Percentiles rank a stretch among this genome's conserved stretches.
Evolutionary conservation across 2,113 vertebrate species (phyloP).

Genomic region (Istiophorus platypterus): DNA sequence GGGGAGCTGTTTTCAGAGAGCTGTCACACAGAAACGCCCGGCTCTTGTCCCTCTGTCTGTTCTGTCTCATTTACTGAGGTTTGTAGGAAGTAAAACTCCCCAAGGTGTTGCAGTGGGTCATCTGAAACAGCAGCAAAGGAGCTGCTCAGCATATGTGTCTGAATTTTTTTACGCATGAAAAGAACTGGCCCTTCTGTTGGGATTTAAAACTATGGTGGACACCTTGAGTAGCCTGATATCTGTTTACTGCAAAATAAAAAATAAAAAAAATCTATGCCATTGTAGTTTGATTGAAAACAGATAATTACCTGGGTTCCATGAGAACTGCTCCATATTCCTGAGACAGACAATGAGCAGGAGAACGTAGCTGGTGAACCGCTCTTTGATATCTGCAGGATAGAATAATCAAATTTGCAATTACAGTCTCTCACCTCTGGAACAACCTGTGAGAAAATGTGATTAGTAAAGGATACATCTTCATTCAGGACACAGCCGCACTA

Average conservation of each 20-base stretch:
- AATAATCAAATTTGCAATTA: background rate
- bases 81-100: background rate
- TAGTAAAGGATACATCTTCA: background rate
- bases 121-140: conserved; percentile 10
- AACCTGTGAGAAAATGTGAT: background rate
- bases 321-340: conserved; percentile 99
- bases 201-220: background rate
- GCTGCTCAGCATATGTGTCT: conserved; percentile 22
- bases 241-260: background rate
- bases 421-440: background rate
- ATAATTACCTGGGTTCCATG: conserved; percentile 94
- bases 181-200: background rate
- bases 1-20: conserved; percentile 49
- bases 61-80: conserved; percentile 15
- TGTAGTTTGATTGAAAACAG: background rate
- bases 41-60: conserved; percentile 32
- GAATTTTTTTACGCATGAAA: background rate
- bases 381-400: conserved; percentile 93
- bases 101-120: conserved; percentile 29
- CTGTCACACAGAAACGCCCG: conserved; percentile 50
- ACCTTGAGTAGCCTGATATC: background rate
- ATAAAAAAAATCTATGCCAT: background rate
- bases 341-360: conserved; percentile 97
- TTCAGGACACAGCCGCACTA: background rate
- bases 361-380: conserved; percentile 96